phyloP scores from a whole-genome alignment of 2,888 invertebrate species.

The Eucriotettix oculatus region DNA sequence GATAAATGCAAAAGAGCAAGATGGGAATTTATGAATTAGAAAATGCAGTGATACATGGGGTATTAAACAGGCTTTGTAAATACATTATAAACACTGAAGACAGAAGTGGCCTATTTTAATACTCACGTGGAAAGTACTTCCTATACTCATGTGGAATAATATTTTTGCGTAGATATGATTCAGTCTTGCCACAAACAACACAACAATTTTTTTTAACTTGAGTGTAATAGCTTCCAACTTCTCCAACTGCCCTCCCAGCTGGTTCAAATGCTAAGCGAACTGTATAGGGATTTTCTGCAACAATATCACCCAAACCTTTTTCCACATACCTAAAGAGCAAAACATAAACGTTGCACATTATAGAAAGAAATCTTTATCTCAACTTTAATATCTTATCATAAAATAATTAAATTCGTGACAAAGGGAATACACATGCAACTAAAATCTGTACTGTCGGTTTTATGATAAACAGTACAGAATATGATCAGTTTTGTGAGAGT shows the following conservation, averaged over 20 bases:
- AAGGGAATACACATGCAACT: too few species aligned
- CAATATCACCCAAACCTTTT: constrained; percentile 28
- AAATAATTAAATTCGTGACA: too few species aligned
- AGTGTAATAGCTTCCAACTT: constrained; percentile 55
- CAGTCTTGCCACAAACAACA: constrained; percentile 55
- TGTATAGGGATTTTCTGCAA: constrained; percentile 38
- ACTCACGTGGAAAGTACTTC: constrained; percentile 50
- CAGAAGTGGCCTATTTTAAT: not conserved
- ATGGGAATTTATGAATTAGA: too few species aligned
- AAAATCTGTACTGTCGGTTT: too few species aligned
- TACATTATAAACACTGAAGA: not conserved
- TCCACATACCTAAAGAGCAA: constrained; percentile 26
- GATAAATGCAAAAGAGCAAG: too few species aligned
- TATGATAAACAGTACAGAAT: too few species aligned
- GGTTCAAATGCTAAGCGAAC: constrained; percentile 64
- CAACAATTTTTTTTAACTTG: constrained; percentile 55
- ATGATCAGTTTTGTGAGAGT: too few species aligned
- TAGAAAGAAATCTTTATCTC: not conserved
- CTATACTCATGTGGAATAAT: constrained; percentile 72
- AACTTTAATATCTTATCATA: too few species aligned
- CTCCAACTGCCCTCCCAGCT: constrained; percentile 49
- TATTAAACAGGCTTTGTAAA: too few species aligned
- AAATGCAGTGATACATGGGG: too few species aligned
- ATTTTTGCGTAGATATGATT: constrained; percentile 57
- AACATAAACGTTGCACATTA: constrained; percentile 14